Evolutionary conservation across 2,888 invertebrate genomes (phyloP).

Genomic region (Acanthococcus lagerstroemiae): DNA sequence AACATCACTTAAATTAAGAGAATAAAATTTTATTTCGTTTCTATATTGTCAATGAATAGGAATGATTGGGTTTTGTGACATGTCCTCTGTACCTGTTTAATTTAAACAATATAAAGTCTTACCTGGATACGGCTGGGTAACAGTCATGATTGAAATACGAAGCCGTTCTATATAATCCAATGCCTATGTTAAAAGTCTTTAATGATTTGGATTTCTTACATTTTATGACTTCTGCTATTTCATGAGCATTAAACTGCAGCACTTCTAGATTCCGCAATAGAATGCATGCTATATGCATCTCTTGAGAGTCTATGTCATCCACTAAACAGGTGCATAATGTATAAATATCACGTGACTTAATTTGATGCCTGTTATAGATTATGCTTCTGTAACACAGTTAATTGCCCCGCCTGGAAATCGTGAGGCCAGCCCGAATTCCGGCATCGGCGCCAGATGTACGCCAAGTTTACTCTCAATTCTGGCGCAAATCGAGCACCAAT

Average conservation of each 20-base stretch:
- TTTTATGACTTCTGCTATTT: constrained; percentile 53
- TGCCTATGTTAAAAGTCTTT: constrained; percentile 52
- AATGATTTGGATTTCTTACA: constrained; percentile 42
- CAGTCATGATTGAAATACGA: constrained; percentile 78
- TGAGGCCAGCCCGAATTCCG: too few species aligned
- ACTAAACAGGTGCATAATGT: too few species aligned
- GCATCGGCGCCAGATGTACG: neutral
- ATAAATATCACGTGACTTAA: too few species aligned
- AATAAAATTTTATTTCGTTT: too few species aligned
- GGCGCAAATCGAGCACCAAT: neutral
- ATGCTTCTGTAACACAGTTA: too few species aligned
- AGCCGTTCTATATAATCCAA: constrained; percentile 64
- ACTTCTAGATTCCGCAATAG: constrained; percentile 61
- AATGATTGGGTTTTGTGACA: too few species aligned
- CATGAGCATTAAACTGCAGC: constrained; percentile 77
- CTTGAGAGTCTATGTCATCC: constrained; percentile 1
- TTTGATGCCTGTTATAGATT: too few species aligned
- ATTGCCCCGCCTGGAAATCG: too few species aligned
- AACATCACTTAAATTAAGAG: too few species aligned
- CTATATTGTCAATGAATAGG: too few species aligned
- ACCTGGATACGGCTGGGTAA: constrained; percentile 66
- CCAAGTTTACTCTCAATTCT: neutral
- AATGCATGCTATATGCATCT: constrained; percentile 51
- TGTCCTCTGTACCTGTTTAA: too few species aligned
- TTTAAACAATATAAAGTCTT: too few species aligned